Conservation (phyloP, 2,797 vertebrate species). For the Carduelis carduelis region DNA sequence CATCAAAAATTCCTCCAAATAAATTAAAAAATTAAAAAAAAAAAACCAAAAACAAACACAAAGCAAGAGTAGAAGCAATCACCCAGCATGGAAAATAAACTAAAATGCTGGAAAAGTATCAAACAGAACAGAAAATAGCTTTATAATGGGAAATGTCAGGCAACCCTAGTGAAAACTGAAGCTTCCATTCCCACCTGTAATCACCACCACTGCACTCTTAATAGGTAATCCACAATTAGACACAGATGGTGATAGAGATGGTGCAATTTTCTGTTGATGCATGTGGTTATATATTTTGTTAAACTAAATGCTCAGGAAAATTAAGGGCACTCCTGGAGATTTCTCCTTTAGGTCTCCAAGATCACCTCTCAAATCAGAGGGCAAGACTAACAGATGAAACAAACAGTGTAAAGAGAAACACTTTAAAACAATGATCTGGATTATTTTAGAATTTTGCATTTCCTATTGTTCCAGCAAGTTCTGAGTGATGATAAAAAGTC, state of each 20-base stretch:
- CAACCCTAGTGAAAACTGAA: constrained; percentile 5
- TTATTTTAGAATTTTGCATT: neutral
- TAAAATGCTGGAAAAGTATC: constrained; percentile 21
- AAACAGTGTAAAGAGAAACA: neutral
- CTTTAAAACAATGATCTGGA: neutral
- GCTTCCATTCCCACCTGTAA: constrained; percentile 60
- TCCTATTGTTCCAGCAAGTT: neutral
- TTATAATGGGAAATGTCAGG: constrained; percentile 46
- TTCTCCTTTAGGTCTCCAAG: constrained; percentile 28
- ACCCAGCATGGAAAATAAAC: constrained; percentile 47
- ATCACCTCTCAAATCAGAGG: constrained; percentile 3
- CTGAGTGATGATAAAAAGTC: neutral
- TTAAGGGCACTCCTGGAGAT: constrained; percentile 53
- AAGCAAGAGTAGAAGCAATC: neutral
- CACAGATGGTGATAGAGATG: constrained; percentile 37
- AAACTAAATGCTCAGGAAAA: constrained; percentile 16
- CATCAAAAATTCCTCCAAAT: neutral
- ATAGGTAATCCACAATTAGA: constrained; percentile 37
- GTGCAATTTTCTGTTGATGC: neutral
- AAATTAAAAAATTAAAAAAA: neutral
- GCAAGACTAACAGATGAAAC: neutral
- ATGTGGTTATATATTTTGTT: constrained; percentile 12
- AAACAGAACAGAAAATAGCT: constrained; percentile 19
- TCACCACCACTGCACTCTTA: constrained; percentile 15
- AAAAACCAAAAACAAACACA: neutral